phyloP scores from a whole-genome alignment of 2,888 invertebrate species.

The Uropetala carovei region DNA sequence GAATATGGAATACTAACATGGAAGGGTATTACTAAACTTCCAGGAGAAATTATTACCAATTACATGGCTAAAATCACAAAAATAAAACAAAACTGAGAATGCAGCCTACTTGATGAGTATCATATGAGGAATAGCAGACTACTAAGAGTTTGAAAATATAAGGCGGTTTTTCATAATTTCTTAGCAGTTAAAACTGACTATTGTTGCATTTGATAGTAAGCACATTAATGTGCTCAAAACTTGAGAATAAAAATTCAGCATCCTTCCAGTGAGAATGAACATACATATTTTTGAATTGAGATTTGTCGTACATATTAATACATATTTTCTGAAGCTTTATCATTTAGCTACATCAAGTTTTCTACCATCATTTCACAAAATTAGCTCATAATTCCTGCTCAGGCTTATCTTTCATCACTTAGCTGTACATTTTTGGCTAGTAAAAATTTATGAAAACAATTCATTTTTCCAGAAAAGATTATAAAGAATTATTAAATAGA shows the following conservation, averaged over 20 bases:
- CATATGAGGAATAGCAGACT: constrained; percentile 43
- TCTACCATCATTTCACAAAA: constrained; percentile 39
- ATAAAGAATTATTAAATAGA: constrained; percentile 36
- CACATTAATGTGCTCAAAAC: constrained; percentile 56
- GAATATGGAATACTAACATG: background rate
- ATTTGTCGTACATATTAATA: constrained; percentile 50
- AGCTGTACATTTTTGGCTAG: background rate
- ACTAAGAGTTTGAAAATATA: constrained; percentile 49
- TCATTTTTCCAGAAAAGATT: background rate
- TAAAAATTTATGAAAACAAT: constrained; percentile 19
- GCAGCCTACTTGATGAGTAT: constrained; percentile 19
- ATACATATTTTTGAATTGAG: constrained; percentile 23
- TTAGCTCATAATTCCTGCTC: constrained; percentile 30
- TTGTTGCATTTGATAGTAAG: constrained; percentile 58
- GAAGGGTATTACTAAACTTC: background rate
- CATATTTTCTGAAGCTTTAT: constrained; percentile 52
- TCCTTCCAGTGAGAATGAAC: constrained; percentile 56
- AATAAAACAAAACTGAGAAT: constrained; percentile 28
- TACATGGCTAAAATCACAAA: constrained; percentile 23
- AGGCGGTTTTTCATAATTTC: constrained; percentile 33
- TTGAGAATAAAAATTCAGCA: constrained; percentile 57
- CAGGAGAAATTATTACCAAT: constrained; percentile 3
- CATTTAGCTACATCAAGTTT: constrained; percentile 43
- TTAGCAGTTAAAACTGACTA: constrained; percentile 38
- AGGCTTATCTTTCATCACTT: background rate